Conservation (phyloP, 2,113 vertebrate genomes). For the Argyrosomus japonicus region DNA sequence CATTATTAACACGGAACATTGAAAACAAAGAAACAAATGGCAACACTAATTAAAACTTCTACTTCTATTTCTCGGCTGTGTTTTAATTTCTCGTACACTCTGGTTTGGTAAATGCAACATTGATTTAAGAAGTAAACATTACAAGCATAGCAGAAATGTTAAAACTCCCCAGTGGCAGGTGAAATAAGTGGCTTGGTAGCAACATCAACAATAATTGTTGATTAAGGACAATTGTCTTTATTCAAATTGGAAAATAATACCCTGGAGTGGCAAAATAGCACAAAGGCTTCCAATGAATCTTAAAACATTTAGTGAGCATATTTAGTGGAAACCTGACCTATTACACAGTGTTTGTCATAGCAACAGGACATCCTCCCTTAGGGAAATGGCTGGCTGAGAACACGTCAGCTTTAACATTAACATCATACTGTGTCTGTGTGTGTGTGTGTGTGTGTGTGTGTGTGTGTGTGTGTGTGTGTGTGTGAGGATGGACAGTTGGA, state of each 20-base stretch:
- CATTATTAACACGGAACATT: background rate
- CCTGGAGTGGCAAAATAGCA: background rate
- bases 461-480: background rate
- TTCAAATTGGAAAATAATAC: background rate
- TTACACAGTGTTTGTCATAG: slow-evolving; percentile 32
- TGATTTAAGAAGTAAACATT: background rate
- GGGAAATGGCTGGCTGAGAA: background rate
- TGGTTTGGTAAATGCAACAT: background rate
- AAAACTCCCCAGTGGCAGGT: background rate
- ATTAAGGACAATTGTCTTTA: background rate
- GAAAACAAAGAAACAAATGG: background rate
- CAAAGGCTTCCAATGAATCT: slow-evolving; percentile 1
- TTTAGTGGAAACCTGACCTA: background rate
- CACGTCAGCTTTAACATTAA: background rate
- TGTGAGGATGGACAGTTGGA: slow-evolving; percentile 9
- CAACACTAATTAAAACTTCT: background rate
- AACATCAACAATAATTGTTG: background rate
- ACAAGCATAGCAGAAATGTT: background rate
- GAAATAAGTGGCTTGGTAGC: background rate
- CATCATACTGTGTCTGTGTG: background rate
- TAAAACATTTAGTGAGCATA: background rate
- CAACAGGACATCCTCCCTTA: slow-evolving; percentile 34
- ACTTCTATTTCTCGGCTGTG: background rate
- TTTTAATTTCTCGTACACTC: background rate
- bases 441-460: too few relatives aligned